Conservation (phyloP, 2,113 vertebrate genomes). For the Mormoops blainvillei region DNA sequence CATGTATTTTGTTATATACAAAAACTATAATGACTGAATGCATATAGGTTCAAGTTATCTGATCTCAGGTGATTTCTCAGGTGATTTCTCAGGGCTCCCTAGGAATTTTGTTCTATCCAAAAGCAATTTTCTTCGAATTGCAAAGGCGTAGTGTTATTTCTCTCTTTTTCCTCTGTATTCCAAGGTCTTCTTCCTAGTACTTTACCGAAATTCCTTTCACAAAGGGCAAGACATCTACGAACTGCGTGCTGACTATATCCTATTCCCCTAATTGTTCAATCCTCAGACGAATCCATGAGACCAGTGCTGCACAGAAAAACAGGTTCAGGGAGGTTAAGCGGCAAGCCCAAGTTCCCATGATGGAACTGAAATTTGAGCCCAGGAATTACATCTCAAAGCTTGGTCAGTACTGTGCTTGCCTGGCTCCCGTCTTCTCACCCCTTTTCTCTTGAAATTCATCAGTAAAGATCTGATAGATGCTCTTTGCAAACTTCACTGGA, state of each 20-base stretch:
- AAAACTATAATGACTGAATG: not conserved
- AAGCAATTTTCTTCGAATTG: not conserved
- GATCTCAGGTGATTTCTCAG: no score
- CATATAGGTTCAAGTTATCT: not conserved
- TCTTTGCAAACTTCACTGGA: not conserved
- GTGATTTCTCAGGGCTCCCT: not conserved
- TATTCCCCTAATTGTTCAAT: not conserved
- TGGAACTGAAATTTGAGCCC: not conserved
- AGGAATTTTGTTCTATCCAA: not conserved
- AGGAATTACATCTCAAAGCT: not conserved
- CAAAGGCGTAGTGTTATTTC: not conserved
- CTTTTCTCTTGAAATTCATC: not conserved
- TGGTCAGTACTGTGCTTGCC: not conserved
- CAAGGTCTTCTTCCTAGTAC: not conserved
- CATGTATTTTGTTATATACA: not conserved
- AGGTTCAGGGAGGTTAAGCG: not conserved
- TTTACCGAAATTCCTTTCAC: not conserved
- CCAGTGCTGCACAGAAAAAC: not conserved
- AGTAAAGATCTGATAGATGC: not conserved
- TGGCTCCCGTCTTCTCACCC: not conserved
- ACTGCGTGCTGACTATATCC: not conserved
- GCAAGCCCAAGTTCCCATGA: not conserved
- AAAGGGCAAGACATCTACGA: not conserved
- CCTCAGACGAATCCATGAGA: not conserved
- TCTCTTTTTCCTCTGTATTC: not conserved